Conservation (phyloP, 1,140 invertebrate species). For the Drosophila nikananu region DNA sequence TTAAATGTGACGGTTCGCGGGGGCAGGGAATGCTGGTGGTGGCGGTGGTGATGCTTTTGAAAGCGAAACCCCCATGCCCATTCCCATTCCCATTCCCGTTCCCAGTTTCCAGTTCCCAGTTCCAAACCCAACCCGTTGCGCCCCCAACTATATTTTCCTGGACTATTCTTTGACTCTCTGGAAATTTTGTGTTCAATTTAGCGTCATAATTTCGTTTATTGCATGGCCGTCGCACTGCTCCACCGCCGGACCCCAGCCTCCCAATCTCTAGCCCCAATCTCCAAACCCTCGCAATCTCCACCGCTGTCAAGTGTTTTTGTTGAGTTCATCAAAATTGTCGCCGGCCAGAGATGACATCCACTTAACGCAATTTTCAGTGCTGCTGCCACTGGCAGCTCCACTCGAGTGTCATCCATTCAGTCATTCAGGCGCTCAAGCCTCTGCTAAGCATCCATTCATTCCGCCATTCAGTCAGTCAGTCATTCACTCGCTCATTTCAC, state of each 20-base stretch:
- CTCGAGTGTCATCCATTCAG: slow-evolving; percentile 70
- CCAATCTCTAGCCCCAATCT: neutral
- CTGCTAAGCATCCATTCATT: slow-evolving; percentile 56
- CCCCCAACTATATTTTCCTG: slow-evolving; percentile 42
- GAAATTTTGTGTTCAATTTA: slow-evolving; percentile 82
- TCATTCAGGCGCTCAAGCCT: slow-evolving; percentile 56
- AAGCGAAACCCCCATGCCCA: slow-evolving; percentile 47
- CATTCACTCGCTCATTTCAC: slow-evolving; percentile 64
- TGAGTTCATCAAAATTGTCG: slow-evolving; percentile 83
- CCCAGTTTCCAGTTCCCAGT: slow-evolving; percentile 4
- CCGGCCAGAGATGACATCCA: slow-evolving; percentile 62
- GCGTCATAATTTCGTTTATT: slow-evolving; percentile 83
- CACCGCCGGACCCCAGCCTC: neutral
- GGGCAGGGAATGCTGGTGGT: slow-evolving; percentile 21
- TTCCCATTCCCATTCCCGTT: slow-evolving; percentile 8
- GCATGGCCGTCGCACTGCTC: slow-evolving; percentile 52
- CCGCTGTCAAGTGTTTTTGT: slow-evolving; percentile 80
- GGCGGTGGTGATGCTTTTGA: slow-evolving; percentile 43
- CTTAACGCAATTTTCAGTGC: slow-evolving; percentile 72
- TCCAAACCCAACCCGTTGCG: slow-evolving; percentile 12
- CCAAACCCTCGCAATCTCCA: slow-evolving; percentile 24
- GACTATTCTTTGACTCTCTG: slow-evolving; percentile 72
- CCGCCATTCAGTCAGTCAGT: slow-evolving; percentile 47
- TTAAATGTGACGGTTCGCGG: slow-evolving; percentile 60
- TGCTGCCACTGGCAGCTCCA: slow-evolving; percentile 54